phyloP scores from a whole-genome alignment of 2,888 invertebrate species.

The Terebella lapidaria region DNA sequence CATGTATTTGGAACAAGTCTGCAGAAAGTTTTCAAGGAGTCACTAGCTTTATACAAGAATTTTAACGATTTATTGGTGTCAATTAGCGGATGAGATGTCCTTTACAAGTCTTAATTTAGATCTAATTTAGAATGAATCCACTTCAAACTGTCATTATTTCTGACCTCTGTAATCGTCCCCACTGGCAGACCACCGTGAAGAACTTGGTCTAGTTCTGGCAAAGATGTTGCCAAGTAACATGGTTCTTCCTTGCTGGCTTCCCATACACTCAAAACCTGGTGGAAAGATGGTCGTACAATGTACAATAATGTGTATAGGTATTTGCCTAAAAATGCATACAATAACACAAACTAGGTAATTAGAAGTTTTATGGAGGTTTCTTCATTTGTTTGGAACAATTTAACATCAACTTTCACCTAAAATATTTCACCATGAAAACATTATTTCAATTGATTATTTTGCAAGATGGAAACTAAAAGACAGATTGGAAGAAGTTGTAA shows the following conservation, averaged over 20 bases:
- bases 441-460: no score
- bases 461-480: no score
- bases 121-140: neutral
- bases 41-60: no score
- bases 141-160: no score
- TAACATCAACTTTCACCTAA: no score
- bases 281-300: no score
- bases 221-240: constrained; percentile 13
- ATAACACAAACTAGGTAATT: neutral
- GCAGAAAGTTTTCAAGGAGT: no score
- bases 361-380: neutral
- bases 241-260: neutral
- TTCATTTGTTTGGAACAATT: no score
- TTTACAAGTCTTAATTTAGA: neutral
- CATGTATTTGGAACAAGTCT: neutral
- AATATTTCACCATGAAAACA: no score
- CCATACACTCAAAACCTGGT: constrained; percentile 1
- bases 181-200: constrained; percentile 34
- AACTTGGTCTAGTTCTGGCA: constrained; percentile 31
- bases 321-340: neutral
- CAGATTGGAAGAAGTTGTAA: no score
- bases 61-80: no score
- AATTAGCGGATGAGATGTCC: neutral
- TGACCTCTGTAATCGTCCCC: constrained; percentile 38
- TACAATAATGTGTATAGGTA: neutral